Evolutionary conservation across 2,888 invertebrate species (phyloP), one percentile per base, ranked within the genome.

Genomic region (Luperina nickerlii): DNA sequence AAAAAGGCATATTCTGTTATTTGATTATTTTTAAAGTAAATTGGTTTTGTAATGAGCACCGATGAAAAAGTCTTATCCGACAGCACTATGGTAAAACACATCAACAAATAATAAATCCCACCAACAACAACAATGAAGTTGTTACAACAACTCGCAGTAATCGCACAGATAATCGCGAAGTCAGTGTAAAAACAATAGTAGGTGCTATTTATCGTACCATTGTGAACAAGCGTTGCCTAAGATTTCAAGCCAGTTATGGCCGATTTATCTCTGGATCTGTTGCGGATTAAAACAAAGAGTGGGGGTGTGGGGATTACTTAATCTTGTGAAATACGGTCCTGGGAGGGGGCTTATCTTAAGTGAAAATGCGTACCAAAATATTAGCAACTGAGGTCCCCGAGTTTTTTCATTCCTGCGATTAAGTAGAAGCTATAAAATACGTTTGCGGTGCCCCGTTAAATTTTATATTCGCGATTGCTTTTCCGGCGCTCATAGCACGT

Each of bases 321-420:
- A 93, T 94, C 93, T 93, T 91, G 90, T 94, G 89, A 94, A 94
- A 94, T 94, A 94, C 92, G 92, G 91, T 91, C 89, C 86, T 76
- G 76, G 79, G 84, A 87, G 89, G 87, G 85, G 89, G 91, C 91
- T 94, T 94, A 94, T 93, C 94, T 94, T 89, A 92, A 94, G 93
- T 92, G 92, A 93, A 93, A 94, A 93, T 87, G 90, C 90, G 90
- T 90, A 90, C 88, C 90, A 91, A 91, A 93, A 93, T 91, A 92
- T 92, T 92, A 92, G 91, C 90, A 88, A 90, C 87, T 85, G 88
- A 78, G 82, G 88, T 74, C 70, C 75, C 82, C 48, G 4, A 60
- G 32, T 82, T 87, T 90, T 86, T 92, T 91, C 90, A 87, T 88
- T 90, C 85, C 32, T 45, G 85, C 83, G 89, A 89, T 89, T 87